Percentiles rank a stretch among this genome's conserved stretches.
phyloP scores from a whole-genome alignment of 2,888 invertebrate genomes.

The Toxonevra muliebris region DNA sequence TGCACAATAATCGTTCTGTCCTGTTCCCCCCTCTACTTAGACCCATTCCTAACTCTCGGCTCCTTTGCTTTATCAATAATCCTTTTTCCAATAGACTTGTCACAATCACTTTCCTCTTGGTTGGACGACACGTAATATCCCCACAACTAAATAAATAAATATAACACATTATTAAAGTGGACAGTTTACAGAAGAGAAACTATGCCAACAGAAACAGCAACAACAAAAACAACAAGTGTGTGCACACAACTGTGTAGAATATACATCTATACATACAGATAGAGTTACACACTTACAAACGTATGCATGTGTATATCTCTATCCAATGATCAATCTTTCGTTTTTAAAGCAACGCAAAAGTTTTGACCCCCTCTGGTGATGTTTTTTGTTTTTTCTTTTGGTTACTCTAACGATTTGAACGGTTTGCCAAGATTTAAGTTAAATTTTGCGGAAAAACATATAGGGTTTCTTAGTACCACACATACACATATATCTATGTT shows the following conservation, averaged over 20 bases:
- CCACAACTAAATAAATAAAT: constrained; percentile 27
- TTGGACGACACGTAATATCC: not conserved
- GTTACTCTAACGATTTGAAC: constrained; percentile 16
- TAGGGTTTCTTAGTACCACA: constrained; percentile 5
- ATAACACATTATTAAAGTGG: constrained; percentile 32
- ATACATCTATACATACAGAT: constrained; percentile 9
- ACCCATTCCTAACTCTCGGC: no score
- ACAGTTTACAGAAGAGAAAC: constrained; percentile 15
- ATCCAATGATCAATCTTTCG: constrained; percentile 27
- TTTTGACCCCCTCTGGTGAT: constrained; percentile 17
- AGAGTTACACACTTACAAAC: not conserved
- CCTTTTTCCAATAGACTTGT: constrained; percentile 29
- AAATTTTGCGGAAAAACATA: constrained; percentile 60
- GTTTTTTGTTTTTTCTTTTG: not conserved
- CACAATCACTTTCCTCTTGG: constrained; percentile 14
- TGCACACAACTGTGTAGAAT: no score
- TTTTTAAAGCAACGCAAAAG: constrained; percentile 22
- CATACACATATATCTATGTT: not conserved
- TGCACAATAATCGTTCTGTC: constrained; percentile 30
- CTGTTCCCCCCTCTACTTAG: not conserved
- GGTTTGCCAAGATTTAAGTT: constrained; percentile 49
- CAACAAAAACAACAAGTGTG: no score
- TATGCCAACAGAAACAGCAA: no score
- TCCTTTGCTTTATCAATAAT: constrained; percentile 13
- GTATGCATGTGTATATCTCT: no score